These are phyloP conservation scores for Pangasius djambal DNA, from an alignment of 2,797 vertebrate species.

Conservation along the genomic window DNA sequence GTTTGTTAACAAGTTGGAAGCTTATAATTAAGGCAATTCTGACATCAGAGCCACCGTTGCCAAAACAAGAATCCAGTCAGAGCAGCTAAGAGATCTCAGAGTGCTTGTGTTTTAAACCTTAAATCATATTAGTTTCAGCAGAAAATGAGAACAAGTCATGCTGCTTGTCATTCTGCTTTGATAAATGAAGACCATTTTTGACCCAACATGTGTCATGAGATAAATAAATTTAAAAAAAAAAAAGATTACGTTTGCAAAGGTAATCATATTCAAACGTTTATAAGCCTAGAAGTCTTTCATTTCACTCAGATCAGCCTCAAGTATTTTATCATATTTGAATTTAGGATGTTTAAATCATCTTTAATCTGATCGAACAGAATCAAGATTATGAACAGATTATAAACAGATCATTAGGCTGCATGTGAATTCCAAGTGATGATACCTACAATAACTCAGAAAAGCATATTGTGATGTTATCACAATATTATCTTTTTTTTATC, in stretches of 20 bases:
- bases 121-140: not conserved
- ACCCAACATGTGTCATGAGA: not conserved
- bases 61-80: not conserved
- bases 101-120: not conserved
- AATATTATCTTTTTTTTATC: not conserved
- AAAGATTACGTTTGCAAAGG: not conserved
- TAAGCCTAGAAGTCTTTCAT: not conserved
- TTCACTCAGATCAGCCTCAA: not conserved
- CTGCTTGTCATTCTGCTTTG: not conserved
- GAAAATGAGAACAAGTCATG: not conserved
- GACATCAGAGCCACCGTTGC: not conserved
- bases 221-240: not conserved
- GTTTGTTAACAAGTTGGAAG: not conserved
- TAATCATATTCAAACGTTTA: not conserved
- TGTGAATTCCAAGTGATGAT: not conserved
- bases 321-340: not conserved
- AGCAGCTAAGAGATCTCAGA: not conserved
- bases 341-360: not conserved
- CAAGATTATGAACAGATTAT: not conserved
- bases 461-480: not conserved
- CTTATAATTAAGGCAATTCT: not conserved
- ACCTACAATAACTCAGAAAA: not conserved
- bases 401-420: not conserved
- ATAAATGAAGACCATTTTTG: not conserved
- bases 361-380: not conserved